Conservation (phyloP, 1,140 invertebrate species). For the Procambarus virginalis region DNA sequence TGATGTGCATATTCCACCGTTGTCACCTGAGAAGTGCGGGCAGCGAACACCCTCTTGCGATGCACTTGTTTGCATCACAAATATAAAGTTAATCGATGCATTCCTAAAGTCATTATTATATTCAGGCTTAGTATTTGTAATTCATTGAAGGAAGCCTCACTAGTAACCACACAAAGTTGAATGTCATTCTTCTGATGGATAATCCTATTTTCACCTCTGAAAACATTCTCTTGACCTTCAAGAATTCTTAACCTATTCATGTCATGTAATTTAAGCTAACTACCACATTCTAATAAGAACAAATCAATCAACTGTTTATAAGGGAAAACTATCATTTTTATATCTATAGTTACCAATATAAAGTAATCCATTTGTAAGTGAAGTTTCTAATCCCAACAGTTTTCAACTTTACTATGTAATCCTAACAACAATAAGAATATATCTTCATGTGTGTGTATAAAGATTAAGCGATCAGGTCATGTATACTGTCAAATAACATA, state of each 20-base stretch:
- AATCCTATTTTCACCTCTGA: not conserved
- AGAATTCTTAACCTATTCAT: not conserved
- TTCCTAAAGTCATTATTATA: not conserved
- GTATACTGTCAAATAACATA: no score
- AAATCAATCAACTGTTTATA: not conserved
- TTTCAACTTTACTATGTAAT: not conserved
- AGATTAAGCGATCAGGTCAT: not conserved
- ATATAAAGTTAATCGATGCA: not conserved
- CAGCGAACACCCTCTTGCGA: not conserved
- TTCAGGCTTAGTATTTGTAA: not conserved
- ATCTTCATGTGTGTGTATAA: not conserved
- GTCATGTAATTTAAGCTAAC: not conserved
- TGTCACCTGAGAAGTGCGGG: not conserved
- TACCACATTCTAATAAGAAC: not conserved
- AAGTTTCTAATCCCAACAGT: not conserved
- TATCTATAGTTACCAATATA: not conserved
- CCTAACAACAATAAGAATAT: not conserved
- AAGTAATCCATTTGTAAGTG: not conserved
- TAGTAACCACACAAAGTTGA: not conserved
- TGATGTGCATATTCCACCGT: not conserved
- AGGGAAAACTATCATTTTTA: not conserved
- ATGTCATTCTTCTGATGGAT: not conserved
- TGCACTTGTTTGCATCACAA: not conserved
- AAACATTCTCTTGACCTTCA: not conserved
- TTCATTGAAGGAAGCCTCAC: not conserved